Evolutionary conservation across 2,113 vertebrate genomes (phyloP), one percentile per base, ranked within the genome.

Genomic region (Tringa solitaria): DNA sequence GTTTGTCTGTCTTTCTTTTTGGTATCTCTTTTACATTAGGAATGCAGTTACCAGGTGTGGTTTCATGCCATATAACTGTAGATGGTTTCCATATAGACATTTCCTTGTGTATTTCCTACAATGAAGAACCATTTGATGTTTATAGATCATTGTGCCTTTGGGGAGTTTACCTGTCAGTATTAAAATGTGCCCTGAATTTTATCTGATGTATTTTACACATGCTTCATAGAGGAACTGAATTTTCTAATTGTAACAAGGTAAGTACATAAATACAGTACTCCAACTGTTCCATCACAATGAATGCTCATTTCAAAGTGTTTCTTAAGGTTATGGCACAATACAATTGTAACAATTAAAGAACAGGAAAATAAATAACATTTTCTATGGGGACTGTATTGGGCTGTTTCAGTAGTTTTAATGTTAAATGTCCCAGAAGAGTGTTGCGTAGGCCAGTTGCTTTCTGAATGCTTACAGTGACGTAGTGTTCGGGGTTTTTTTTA

Each of bases 141-240:
- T 85, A 45, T 67, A 69, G 48, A 67, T 87, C n/a, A 27, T 45
- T 93, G 28, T 94, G 41, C 60, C 17, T 94, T 94, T 92, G 76
- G 23, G 77, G 68, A 74, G 35, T 78, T 84, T 86, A 57, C 19
- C 57, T 95, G 79, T 89, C 56, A 45, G 32, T 86, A 43, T 89
- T 84, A 80, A 87, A 91, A 92, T 48, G 20, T 91, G 50, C 24
- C 73, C 84, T 80, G 32, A 97, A 93, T 95, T 95, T 90, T 84
- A 39, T 90, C 35, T 77, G n/a, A 81, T 95, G 77, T 94, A 4
- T 97, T 93, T 96, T 92, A 90, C 15, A 14, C 97, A 96, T 97
- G 97, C 96, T 97, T 96, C 92, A 22, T 68, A 89, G 83, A 90
- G 92, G 96, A 97, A 39, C 94, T 84, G 82, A 84, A 59, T 89